Base-by-base conservation (phyloP, 1,140 invertebrate species). In the Diachasmimorpha longicaudata region DNA sequence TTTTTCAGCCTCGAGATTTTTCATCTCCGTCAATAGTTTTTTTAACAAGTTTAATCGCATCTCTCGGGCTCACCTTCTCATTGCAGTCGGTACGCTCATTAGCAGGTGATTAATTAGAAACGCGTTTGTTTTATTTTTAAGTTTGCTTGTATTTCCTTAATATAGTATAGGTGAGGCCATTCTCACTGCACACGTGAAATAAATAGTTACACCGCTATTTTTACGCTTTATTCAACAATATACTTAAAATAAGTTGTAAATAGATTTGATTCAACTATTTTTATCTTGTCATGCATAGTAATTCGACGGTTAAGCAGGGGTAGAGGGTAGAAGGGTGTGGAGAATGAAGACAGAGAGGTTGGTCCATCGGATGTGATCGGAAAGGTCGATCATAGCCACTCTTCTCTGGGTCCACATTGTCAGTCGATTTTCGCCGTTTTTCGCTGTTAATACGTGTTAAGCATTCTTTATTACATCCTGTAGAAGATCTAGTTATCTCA, bases 321-420 rank as follows among this genome's bases (percentile, higher is more conserved):
- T n/a, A 48, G 42, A 19, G 10, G 16, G 63, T 14, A n/a, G 68
- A 16, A 44, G 42, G 19, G 37, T 3, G 44, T 31, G 19, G 25
- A 4, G 25, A 23, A 72, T 31, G n/a, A 58, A 72, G 25, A 72
- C n/a, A 72, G 36, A 37, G 25, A 67, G 42, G 39, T 25, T 19
- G 73, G 63, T 69, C 52, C 74, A 68, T 75, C 74, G 46, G 74
- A 75, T 75, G 68, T 75, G 70, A 75, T 75, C 74, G 74, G 74
- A 75, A 70, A 67, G 74, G 74, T 75, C 74, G 74, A 75, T 75
- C 74, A 68, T 46, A 55, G 52, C 67, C 67, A 69, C 46, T 70
- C 63, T 75, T 39, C 21, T 67, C 67, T 55, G 39, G 4, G 55
- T 23, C 44, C 72, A 74, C 37, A 66, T 74, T 46, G 63, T 52